Evolutionary conservation across 2,113 vertebrate genomes (phyloP).

Genomic region (Enhydra lutris): DNA sequence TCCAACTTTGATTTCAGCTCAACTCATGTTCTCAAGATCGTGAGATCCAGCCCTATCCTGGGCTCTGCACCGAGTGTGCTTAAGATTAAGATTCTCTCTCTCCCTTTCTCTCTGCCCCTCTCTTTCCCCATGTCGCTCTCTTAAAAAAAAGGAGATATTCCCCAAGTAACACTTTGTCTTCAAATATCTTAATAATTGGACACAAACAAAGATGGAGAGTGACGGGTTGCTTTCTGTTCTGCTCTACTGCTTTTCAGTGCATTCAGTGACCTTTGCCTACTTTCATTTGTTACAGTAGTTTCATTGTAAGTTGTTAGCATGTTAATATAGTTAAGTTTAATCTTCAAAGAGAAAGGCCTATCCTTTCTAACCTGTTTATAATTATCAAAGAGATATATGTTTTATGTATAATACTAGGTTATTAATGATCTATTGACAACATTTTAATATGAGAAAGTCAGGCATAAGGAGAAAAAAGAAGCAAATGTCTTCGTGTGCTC

Average conservation of each 20-base stretch:
- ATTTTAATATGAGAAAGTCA: neutral
- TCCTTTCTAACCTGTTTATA: neutral
- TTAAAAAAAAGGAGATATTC: neutral
- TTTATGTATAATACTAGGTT: neutral
- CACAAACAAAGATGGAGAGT: neutral
- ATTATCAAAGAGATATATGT: neutral
- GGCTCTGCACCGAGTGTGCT: neutral
- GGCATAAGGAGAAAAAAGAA: neutral
- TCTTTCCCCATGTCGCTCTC: neutral
- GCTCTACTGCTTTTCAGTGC: neutral
- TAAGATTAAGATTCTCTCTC: neutral
- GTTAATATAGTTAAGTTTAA: conserved; percentile 50
- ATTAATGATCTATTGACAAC: neutral
- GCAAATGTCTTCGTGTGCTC: neutral
- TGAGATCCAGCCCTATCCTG: neutral
- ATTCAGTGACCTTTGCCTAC: neutral
- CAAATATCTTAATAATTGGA: neutral
- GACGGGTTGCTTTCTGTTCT: neutral
- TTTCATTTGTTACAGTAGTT: neutral
- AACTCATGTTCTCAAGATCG: neutral
- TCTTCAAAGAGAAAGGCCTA: neutral
- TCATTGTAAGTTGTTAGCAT: neutral
- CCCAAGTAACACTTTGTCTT: neutral
- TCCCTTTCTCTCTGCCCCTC: neutral
- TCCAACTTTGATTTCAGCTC: neutral